Evolutionary conservation across 2,888 invertebrate species (phyloP).

Genomic region (Zonitis immaculata): DNA sequence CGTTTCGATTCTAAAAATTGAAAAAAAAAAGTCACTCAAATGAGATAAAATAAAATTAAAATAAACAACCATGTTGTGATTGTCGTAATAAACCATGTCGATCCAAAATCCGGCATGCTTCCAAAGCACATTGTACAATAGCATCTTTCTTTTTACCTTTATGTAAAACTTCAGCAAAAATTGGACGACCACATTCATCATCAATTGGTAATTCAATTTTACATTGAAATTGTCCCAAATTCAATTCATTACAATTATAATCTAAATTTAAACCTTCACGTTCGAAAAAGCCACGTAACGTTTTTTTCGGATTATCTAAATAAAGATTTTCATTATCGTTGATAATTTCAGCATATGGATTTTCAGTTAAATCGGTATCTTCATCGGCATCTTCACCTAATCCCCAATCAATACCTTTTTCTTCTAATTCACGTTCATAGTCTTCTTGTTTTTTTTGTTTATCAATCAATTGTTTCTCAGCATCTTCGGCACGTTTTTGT

Average conservation of each 20-base stretch:
- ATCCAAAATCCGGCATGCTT: slow-evolving; percentile 90
- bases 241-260: slow-evolving; percentile 83
- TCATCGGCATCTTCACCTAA: slow-evolving; percentile 81
- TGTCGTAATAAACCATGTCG: slow-evolving; percentile 79
- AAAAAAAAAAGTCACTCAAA: slow-evolving; percentile 3
- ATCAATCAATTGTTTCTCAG: slow-evolving; percentile 50
- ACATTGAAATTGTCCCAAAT: slow-evolving; percentile 81
- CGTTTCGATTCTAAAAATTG: slow-evolving; percentile 69
- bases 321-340: slow-evolving; percentile 77
- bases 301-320: slow-evolving; percentile 92
- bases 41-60: slow-evolving; percentile 2
- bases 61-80: slow-evolving; percentile 70
- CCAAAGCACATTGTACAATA: slow-evolving; percentile 86
- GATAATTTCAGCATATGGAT: slow-evolving; percentile 74
- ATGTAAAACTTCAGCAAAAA: slow-evolving; percentile 80
- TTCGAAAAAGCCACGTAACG: slow-evolving; percentile 90
- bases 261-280: slow-evolving; percentile 80
- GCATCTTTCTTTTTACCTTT: slow-evolving; percentile 94
- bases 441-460: slow-evolving; percentile 51
- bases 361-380: slow-evolving; percentile 73
- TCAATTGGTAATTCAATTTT: slow-evolving; percentile 78
- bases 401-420: slow-evolving; percentile 87
- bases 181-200: slow-evolving; percentile 66
- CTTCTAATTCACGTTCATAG: slow-evolving; percentile 54
- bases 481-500: slow-evolving; percentile 43